Evolutionary conservation across 2,888 invertebrate genomes (phyloP).

Genomic region (Hypomecis atomaria): DNA sequence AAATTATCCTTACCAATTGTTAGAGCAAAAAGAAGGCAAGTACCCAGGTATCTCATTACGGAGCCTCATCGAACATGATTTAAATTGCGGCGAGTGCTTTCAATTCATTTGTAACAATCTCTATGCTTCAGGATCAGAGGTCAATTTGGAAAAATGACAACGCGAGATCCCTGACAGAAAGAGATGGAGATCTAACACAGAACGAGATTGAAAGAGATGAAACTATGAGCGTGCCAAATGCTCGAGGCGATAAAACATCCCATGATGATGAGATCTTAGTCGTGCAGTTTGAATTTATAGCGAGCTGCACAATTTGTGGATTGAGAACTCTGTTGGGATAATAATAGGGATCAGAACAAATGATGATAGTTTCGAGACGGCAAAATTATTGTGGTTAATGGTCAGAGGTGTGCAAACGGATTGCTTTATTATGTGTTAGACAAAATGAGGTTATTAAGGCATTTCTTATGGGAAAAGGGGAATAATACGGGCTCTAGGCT

Average conservation of each 20-base stretch:
- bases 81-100: conserved; percentile 55
- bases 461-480: conserved; percentile 51
- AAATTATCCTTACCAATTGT: background rate
- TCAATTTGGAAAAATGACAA: conserved; percentile 80
- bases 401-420: conserved; percentile 55
- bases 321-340: conserved; percentile 46
- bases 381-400: conserved; percentile 46
- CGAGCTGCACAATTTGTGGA: conserved; percentile 13
- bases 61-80: conserved; percentile 39
- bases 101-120: conserved; percentile 71
- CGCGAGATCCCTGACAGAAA: conserved; percentile 58
- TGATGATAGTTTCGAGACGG: conserved; percentile 22
- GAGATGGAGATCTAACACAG: conserved; percentile 46
- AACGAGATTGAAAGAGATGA: conserved; percentile 48
- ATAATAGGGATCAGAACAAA: conserved; percentile 44
- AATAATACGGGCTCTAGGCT: conserved; percentile 2
- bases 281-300: conserved; percentile 49
- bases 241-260: conserved; percentile 68
- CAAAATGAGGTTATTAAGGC: conserved; percentile 70
- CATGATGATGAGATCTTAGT: conserved; percentile 65
- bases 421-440: conserved; percentile 75
- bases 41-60: conserved; percentile 32
- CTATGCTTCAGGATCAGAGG: conserved; percentile 73
- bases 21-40: background rate
- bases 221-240: conserved; percentile 57